Evolutionary conservation across 2,888 invertebrate genomes (phyloP), one percentile per base, ranked within the genome.

Genomic region (Ophion costatus): DNA sequence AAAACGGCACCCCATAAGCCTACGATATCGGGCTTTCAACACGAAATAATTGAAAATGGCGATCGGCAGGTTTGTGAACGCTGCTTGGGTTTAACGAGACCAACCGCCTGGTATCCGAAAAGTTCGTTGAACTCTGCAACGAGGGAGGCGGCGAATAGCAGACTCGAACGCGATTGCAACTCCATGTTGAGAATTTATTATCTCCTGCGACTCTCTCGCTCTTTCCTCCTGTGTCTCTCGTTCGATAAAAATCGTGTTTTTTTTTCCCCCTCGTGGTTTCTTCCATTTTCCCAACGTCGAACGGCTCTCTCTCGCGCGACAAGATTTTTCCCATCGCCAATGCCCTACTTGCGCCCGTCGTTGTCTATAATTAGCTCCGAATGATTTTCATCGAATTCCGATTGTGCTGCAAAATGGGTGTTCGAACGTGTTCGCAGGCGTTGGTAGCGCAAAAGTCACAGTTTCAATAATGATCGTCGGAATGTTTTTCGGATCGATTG

Each of bases 161-260:
- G 71, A 73, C 86, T 84, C 81, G 84, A 87, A 87, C 87, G 89
- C 83, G 88, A 88, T 78, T 88, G 87, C 87, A 86, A 86, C 88
- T 85, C 89, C 90, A 90, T 89, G 90, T 90, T 88, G 89, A 88
- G 91, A 91, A 92, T 91, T 92, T 90, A 92, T 92, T 91, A 91
- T 91, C 91, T 88, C 89, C 87, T 80, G 85, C 83, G 83, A 88
- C 88, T 91, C 88, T 88, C 88, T 57, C 45, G 24, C 29, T 61
- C 9, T 82, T 83, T 82, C 74, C 45, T 75, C 14, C 51, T 57
- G 56, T 57, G 45, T 70, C 74, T 80, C 74, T 80, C 80, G 78
- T 81, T 69, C 51, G 24, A 42, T 80, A 67, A 80, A 74, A 67
- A 61, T 51, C 38, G 22, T 74, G 29, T 29, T 29, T 29, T 24